A percentile compares a stretch with the other conserved stretches of the same genome.
phyloP scores from a whole-genome alignment of 2,797 vertebrate genomes.

The Gymnopithys bicolor region DNA sequence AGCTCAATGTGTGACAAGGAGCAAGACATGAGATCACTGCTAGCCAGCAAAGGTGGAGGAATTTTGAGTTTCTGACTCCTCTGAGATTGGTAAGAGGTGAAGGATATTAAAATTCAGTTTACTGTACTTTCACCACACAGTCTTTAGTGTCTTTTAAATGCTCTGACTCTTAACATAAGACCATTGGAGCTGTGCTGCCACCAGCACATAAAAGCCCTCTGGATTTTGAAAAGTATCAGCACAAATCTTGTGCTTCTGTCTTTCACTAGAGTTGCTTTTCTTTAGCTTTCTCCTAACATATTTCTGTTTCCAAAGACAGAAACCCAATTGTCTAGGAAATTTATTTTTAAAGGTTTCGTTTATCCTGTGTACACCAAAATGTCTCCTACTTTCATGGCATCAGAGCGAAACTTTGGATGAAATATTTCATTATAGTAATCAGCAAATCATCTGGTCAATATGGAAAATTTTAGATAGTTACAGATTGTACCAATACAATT shows the following conservation, averaged over 20 bases:
- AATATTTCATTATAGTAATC: conserved; percentile 47
- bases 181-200: neutral
- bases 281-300: conserved; percentile 25
- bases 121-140: neutral
- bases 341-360: conserved; percentile 62
- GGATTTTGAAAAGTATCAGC: neutral
- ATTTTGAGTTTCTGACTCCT: neutral
- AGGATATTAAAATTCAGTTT: neutral
- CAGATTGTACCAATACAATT: neutral
- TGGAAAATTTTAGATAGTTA: conserved; percentile 41
- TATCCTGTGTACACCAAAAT: conserved; percentile 41
- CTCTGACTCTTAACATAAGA: neutral
- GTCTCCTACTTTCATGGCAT: conserved; percentile 24
- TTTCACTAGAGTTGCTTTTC: conserved; percentile 37
- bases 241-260: neutral
- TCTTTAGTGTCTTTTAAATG: neutral
- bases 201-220: neutral
- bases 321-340: conserved; percentile 55
- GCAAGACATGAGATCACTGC: neutral
- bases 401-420: conserved; percentile 57
- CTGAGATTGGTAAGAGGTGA: neutral
- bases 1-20: neutral
- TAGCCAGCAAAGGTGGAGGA: neutral
- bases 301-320: conserved; percentile 44
- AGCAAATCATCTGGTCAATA: conserved; percentile 43